phyloP scores from a whole-genome alignment of 2,797 vertebrate genomes.

The Acipenser transmontanus region DNA sequence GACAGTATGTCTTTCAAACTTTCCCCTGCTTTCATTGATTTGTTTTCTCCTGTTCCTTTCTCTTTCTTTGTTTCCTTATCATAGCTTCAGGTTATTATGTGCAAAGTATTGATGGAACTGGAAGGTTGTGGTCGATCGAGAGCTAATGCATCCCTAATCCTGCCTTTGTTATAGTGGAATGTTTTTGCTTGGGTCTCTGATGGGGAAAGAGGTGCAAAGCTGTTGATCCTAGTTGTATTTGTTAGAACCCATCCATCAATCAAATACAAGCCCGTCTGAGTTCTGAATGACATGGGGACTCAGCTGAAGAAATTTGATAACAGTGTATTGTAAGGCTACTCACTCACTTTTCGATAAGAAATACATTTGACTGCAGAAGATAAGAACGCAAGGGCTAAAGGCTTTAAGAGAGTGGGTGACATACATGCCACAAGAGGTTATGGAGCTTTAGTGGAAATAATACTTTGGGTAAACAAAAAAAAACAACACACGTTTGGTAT shows the following conservation, averaged over 20 bases:
- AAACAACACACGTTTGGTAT: conserved; percentile 36
- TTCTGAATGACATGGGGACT: conserved; percentile 92
- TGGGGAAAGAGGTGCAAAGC: conserved; percentile 80
- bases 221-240: conserved; percentile 96
- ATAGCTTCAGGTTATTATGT: conserved; percentile 96
- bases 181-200: conserved; percentile 77
- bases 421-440: conserved; percentile 66
- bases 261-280: conserved; percentile 73
- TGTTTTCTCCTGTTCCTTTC: conserved; percentile 85
- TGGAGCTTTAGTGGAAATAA: conserved; percentile 80
- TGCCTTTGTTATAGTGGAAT: conserved; percentile 91
- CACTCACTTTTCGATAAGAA: conserved; percentile 83
- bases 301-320: conserved; percentile 99
- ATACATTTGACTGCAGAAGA: conserved; percentile 98
- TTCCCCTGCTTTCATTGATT: conserved; percentile 80
- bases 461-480: conserved; percentile 80
- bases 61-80: conserved; percentile 98
- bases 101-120: conserved; percentile 95
- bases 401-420: conserved; percentile 73
- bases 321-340: conserved; percentile 84
- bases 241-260: conserved; percentile 98
- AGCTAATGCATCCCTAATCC: conserved; percentile 99
- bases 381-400: conserved; percentile 88
- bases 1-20: conserved; percentile 70
- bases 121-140: conserved; percentile 83